Evolutionary conservation across 1,140 invertebrate species (phyloP).

Genomic region (Drosophila varians): DNA sequence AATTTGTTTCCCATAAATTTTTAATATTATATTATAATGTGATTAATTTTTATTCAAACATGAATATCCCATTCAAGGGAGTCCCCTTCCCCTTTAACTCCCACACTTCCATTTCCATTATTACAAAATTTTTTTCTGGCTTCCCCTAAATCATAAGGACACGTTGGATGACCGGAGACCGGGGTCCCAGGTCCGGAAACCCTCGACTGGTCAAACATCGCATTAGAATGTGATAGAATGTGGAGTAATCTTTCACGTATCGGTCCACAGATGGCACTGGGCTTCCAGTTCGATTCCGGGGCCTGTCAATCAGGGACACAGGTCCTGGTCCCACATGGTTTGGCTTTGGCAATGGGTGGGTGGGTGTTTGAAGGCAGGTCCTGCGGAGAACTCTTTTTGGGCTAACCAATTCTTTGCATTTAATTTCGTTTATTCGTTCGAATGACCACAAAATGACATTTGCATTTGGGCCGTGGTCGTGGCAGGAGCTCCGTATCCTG

Average conservation of each 20-base stretch:
- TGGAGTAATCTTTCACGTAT: slow-evolving; percentile 21
- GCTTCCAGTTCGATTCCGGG: slow-evolving; percentile 40
- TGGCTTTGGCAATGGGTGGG: not conserved
- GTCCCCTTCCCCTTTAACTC: not conserved
- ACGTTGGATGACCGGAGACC: not conserved
- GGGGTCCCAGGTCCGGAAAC: no score
- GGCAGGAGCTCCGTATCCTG: not conserved
- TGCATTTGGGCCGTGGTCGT: slow-evolving; percentile 63
- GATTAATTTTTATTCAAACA: not conserved
- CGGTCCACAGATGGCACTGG: slow-evolving; percentile 24
- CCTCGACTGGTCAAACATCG: slow-evolving; percentile 2
- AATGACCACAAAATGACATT: slow-evolving; percentile 83
- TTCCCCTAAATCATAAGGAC: not conserved
- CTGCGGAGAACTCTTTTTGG: slow-evolving; percentile 51
- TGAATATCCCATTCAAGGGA: not conserved
- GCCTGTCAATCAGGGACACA: slow-evolving; percentile 27
- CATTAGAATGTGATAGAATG: not conserved
- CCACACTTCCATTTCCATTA: not conserved
- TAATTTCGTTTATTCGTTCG: slow-evolving; percentile 83
- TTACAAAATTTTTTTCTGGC: not conserved
- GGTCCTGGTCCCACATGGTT: slow-evolving; percentile 31
- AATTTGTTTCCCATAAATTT: not conserved
- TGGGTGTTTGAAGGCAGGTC: not conserved
- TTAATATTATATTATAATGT: not conserved
- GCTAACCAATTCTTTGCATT: slow-evolving; percentile 60